Conservation (phyloP, 1,140 invertebrate genomes). For the Conus ventricosus region DNA sequence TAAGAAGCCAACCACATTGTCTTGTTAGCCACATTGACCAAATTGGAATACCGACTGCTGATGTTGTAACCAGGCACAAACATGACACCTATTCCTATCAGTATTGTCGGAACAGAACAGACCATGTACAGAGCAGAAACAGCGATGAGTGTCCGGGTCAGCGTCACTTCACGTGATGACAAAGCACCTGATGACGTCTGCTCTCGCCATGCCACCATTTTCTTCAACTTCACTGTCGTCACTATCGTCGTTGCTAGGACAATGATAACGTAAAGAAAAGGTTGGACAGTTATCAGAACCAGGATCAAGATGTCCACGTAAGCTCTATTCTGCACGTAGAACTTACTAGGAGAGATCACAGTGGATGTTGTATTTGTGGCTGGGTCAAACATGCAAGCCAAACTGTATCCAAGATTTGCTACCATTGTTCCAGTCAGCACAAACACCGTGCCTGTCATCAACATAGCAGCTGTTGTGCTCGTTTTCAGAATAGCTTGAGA, state of each 20-base stretch:
- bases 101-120: background rate
- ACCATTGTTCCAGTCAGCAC: background rate
- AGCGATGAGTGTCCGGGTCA: conserved; percentile 17
- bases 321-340: background rate
- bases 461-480: background rate
- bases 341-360: background rate
- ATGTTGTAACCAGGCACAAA: background rate
- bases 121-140: background rate
- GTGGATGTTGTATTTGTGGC: background rate
- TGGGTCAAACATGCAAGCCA: conserved; percentile 1
- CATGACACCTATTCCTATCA: background rate
- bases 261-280: background rate
- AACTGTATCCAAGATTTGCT: background rate
- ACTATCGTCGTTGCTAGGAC: background rate
- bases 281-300: background rate
- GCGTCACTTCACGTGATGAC: background rate
- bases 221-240: conserved; percentile 13
- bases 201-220: conserved; percentile 10
- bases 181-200: background rate
- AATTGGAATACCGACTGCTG: background rate
- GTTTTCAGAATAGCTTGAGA: conserved; percentile 4
- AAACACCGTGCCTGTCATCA: background rate
- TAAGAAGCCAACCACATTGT: background rate
- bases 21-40: background rate
- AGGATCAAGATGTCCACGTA: background rate